phyloP scores from a whole-genome alignment of 64 coral and sea anemone species.

The Stichodactyla mertensii region DNA sequence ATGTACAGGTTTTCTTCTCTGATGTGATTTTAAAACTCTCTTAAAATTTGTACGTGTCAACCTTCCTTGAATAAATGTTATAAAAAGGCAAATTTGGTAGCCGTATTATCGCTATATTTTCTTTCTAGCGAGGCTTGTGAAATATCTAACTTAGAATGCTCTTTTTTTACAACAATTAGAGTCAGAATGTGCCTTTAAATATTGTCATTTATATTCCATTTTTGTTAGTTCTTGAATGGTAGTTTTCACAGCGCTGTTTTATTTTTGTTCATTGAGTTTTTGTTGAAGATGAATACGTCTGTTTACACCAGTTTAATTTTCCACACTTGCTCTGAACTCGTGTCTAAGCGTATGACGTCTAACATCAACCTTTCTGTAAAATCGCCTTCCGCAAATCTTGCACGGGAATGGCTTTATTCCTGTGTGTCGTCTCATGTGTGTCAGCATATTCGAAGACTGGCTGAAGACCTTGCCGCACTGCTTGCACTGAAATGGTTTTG shows the following conservation, averaged over 20 bases:
- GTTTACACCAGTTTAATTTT: background rate
- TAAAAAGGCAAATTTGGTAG: background rate
- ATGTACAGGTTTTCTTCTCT: background rate
- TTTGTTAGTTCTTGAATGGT: background rate
- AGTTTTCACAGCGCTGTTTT: background rate
- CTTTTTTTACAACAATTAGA: background rate
- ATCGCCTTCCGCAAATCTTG: conserved; percentile 79
- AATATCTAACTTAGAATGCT: background rate
- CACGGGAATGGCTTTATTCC: conserved; percentile 90
- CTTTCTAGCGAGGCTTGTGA: no score
- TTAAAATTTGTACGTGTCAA: background rate
- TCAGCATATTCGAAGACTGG: conserved; percentile 88
- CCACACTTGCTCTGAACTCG: conserved; percentile 52
- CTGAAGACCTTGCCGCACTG: conserved; percentile 92
- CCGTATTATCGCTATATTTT: background rate
- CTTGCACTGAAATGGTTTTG: conserved; percentile 88
- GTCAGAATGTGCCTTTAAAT: background rate
- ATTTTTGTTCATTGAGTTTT: background rate
- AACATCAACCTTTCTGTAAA: conserved; percentile 90
- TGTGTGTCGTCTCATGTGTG: conserved; percentile 83
- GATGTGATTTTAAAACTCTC: background rate
- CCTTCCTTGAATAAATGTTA: background rate
- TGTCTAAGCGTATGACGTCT: conserved; percentile 73
- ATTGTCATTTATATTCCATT: background rate
- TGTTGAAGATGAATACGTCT: background rate